Evolutionary conservation across 1,140 invertebrate species (phyloP).

Genomic region (Papilio polytes): DNA sequence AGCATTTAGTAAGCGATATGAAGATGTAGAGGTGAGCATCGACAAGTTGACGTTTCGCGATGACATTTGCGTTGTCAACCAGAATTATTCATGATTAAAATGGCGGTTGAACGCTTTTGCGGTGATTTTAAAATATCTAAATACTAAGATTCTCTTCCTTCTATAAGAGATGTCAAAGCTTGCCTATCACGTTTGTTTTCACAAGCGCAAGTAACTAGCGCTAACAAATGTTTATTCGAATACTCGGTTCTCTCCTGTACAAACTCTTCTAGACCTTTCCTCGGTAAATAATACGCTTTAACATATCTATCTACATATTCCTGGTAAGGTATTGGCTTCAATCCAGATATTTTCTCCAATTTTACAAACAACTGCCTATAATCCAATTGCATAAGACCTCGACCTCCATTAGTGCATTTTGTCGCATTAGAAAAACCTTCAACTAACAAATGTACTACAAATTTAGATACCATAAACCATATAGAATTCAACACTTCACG

Average conservation of each 20-base stretch:
- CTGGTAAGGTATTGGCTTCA: slow-evolving; percentile 94
- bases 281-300: slow-evolving; percentile 97
- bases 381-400: slow-evolving; percentile 98
- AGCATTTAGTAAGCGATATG: too few relatives aligned
- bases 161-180: slow-evolving; percentile 89
- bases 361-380: slow-evolving; percentile 97
- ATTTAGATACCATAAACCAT: slow-evolving; percentile 94
- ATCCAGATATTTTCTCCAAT: slow-evolving; percentile 92
- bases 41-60: slow-evolving; percentile 56
- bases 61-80: slow-evolving; percentile 38
- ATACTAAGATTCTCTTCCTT: slow-evolving; percentile 71
- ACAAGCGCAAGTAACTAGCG: slow-evolving; percentile 93
- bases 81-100: slow-evolving; percentile 57
- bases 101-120: slow-evolving; percentile 56
- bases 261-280: slow-evolving; percentile 94
- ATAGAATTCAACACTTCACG: slow-evolving; percentile 88
- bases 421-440: slow-evolving; percentile 96
- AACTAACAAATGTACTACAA: slow-evolving; percentile 93
- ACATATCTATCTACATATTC: slow-evolving; percentile 97
- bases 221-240: slow-evolving; percentile 93
- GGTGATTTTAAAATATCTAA: too few relatives aligned
- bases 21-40: too few relatives aligned
- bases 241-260: slow-evolving; percentile 95
- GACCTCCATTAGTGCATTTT: slow-evolving; percentile 97
- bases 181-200: slow-evolving; percentile 95